Conservation (phyloP, 2,888 invertebrate genomes). For the Microplitis deprimator region DNA sequence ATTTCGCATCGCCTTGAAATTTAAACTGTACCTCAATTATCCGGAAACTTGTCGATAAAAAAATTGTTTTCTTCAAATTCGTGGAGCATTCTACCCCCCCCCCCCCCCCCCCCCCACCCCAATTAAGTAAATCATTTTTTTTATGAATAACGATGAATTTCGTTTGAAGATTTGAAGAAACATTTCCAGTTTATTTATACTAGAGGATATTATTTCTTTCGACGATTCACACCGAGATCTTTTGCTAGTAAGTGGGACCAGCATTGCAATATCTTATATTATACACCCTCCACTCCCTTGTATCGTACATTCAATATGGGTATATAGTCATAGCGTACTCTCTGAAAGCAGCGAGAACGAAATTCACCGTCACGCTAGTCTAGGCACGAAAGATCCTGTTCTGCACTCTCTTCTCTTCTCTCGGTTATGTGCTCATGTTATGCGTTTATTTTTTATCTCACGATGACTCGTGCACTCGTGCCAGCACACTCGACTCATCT, state of each 20-base stretch:
- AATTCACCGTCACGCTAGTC: conserved; percentile 47
- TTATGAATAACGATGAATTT: neutral
- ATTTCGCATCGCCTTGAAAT: too few relatives aligned
- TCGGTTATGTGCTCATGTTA: conserved; percentile 29
- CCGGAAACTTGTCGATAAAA: too few relatives aligned
- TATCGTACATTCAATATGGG: too few relatives aligned
- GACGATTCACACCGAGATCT: too few relatives aligned
- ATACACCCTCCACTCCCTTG: neutral
- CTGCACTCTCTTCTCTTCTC: neutral
- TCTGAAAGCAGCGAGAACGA: conserved; percentile 26
- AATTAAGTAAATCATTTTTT: too few relatives aligned
- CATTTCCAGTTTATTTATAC: too few relatives aligned
- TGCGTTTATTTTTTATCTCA: conserved; percentile 33
- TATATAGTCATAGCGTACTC: too few relatives aligned
- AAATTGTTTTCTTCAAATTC: too few relatives aligned
- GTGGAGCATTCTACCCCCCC: too few relatives aligned
- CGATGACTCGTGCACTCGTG: conserved; percentile 4
- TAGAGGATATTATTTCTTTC: too few relatives aligned
- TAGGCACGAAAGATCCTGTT: conserved; percentile 45
- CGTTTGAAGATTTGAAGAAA: neutral
- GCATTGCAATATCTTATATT: conserved; percentile 26
- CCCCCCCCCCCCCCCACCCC: too few relatives aligned
- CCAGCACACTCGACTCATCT: conserved; percentile 4
- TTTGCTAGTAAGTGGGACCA: neutral
- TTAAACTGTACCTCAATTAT: too few relatives aligned